Conservation (phyloP, 2,888 invertebrate species). For the Busseola fusca region DNA sequence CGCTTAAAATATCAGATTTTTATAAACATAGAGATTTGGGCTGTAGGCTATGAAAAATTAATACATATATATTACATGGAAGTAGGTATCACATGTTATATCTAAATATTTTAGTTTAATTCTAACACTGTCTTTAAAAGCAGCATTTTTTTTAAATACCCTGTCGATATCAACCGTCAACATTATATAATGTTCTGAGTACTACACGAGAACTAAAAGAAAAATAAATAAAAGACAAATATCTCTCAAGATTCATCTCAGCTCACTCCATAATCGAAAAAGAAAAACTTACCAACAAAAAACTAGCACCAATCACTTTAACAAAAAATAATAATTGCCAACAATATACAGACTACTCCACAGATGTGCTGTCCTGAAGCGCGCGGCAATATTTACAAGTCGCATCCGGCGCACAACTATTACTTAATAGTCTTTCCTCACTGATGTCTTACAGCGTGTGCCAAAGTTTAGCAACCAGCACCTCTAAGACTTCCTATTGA, state of each 20-base stretch:
- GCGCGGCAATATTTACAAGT: slow-evolving; percentile 81
- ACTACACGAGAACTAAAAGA: too few species aligned
- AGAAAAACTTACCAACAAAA: not conserved
- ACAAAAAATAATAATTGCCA: not conserved
- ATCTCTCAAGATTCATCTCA: not conserved
- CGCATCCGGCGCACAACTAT: slow-evolving; percentile 85
- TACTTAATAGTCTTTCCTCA: slow-evolving; percentile 84
- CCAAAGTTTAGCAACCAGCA: slow-evolving; percentile 70
- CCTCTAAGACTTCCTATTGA: too few species aligned
- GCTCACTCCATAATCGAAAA: not conserved
- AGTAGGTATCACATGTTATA: too few species aligned
- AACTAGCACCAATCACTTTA: not conserved
- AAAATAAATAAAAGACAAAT: too few species aligned
- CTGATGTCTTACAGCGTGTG: slow-evolving; percentile 61
- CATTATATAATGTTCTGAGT: too few species aligned
- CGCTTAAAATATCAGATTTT: slow-evolving; percentile 21
- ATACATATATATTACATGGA: too few species aligned
- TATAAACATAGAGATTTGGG: too few species aligned
- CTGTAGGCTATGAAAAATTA: too few species aligned
- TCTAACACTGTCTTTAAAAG: too few species aligned
- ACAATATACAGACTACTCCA: slow-evolving; percentile 62
- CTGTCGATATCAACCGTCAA: too few species aligned
- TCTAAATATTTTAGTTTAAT: too few species aligned
- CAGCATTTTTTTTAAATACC: too few species aligned
- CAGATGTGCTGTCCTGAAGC: slow-evolving; percentile 50